Percentiles rank a stretch among this genome's conserved stretches.
Conservation (phyloP, 64 coral and sea anemone genomes). For the Stichodactyla helianthus region DNA sequence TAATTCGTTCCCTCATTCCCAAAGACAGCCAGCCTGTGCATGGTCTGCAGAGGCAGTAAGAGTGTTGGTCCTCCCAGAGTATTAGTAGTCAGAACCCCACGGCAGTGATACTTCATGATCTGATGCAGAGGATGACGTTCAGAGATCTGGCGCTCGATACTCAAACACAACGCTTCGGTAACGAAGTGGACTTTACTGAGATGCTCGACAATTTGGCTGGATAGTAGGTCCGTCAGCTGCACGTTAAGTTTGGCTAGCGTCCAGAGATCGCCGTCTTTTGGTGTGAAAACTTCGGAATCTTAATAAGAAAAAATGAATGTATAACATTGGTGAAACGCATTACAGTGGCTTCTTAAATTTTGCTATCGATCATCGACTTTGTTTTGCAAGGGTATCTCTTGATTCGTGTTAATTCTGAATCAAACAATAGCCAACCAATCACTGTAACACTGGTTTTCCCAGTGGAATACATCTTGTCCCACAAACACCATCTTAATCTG, state of each 20-base stretch:
- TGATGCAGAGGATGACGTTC: slow-evolving; percentile 39
- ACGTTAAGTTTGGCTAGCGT: slow-evolving; percentile 51
- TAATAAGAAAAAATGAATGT: neutral
- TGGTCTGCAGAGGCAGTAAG: neutral
- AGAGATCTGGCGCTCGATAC: slow-evolving; percentile 37
- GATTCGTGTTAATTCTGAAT: too few species aligned
- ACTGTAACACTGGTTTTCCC: too few species aligned
- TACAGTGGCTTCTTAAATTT: too few species aligned
- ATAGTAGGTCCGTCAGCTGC: slow-evolving; percentile 17
- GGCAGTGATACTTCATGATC: slow-evolving; percentile 44
- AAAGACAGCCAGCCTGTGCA: slow-evolving; percentile 19
- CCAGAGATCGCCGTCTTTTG: slow-evolving; percentile 37
- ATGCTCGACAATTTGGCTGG: slow-evolving; percentile 40
- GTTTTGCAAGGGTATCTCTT: too few species aligned
- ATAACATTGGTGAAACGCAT: neutral
- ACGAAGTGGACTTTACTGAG: slow-evolving; percentile 29
- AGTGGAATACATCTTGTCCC: too few species aligned
- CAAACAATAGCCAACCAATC: too few species aligned
- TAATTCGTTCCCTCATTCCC: slow-evolving; percentile 7
- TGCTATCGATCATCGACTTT: too few species aligned
- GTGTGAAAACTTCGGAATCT: slow-evolving; percentile 41
- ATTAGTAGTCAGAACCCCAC: slow-evolving; percentile 32
- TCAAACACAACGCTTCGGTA: slow-evolving; percentile 37
- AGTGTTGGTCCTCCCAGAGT: neutral
- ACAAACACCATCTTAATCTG: too few species aligned